Base-by-base conservation (phyloP, 2,888 invertebrate species). In the Pelosia muscerda region DNA sequence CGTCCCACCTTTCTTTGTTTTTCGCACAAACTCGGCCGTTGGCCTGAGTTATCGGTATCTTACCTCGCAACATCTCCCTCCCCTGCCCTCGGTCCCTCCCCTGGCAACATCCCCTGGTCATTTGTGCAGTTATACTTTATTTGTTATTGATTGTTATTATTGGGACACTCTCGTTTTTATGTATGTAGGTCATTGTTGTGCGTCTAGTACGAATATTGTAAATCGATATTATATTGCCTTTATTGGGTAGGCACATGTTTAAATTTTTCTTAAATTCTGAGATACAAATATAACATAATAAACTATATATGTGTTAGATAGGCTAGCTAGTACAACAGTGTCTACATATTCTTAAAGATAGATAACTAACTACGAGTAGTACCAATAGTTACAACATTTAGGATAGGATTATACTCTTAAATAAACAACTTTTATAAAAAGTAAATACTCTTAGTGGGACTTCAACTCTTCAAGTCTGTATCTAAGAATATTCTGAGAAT, bases 41-140 rank as follows among this genome's bases (percentile, higher is more conserved):
- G 84, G 81, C 76, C 77, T 87, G 87, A 88, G 87, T 88, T 88
- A 88, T 86, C 77, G 87, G 82, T 82, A 79, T 84, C 84, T 85
- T 82, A 81, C 84, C 85, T 81, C 78, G 78, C 83, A 73, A 68
- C 70, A 64, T 68, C 66, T 42, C 68, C 71, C 34, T 62, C 60
- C 25, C 53, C 72, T 23, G 31, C 66, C 56, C 59, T 15, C 38
- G 28, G 56, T 11, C 31, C 63, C 66, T 69, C 75, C 75, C 75
- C 61, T 58, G 54, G n/a, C 59, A 26, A 72, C 65, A 69, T 68
- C 78, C 76, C 78, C 60, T 65, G 78, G 82, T 84, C 86, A 86
- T 88, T 86, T 86, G 84, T 88, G 83, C 86, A 86, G 84, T 85
- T 84, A 84, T 81, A 78, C 62, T 76, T 77, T 81, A 81, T 79